Conservation (phyloP, 2,797 vertebrate species). For the Scarus forsteni region DNA sequence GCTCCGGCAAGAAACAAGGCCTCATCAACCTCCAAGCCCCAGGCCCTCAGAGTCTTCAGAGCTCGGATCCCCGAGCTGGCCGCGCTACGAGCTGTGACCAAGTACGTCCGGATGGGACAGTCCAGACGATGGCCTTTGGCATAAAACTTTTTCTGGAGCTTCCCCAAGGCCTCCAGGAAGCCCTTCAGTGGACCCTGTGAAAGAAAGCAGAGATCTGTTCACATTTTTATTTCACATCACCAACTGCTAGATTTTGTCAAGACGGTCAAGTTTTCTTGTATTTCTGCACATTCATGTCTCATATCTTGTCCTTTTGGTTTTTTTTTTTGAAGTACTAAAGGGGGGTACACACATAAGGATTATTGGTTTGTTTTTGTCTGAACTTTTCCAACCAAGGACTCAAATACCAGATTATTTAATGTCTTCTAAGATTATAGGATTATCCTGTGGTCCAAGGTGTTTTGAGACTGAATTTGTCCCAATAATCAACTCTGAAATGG, state of each 20-base stretch:
- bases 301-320: background rate
- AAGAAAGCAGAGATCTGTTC: background rate
- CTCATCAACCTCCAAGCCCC: constrained; percentile 97
- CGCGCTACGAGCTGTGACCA: constrained; percentile 95
- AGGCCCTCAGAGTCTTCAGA: constrained; percentile 95
- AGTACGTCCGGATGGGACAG: constrained; percentile 95
- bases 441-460: no score
- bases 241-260: no score
- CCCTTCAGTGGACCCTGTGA: constrained; percentile 94
- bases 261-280: no score
- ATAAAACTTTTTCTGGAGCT: constrained; percentile 98
- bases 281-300: no score
- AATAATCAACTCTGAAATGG: no score
- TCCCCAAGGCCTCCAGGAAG: constrained; percentile 93
- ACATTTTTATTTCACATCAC: background rate
- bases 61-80: constrained; percentile 97
- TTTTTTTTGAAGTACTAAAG: no score
- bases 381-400: no score
- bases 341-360: no score
- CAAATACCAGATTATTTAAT: no score
- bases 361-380: no score
- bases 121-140: constrained; percentile 93
- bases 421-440: no score
- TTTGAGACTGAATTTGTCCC: no score
- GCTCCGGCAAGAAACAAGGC: constrained; percentile 96